Conservation (phyloP, 2,113 vertebrate species). For the Taxidea taxus region DNA sequence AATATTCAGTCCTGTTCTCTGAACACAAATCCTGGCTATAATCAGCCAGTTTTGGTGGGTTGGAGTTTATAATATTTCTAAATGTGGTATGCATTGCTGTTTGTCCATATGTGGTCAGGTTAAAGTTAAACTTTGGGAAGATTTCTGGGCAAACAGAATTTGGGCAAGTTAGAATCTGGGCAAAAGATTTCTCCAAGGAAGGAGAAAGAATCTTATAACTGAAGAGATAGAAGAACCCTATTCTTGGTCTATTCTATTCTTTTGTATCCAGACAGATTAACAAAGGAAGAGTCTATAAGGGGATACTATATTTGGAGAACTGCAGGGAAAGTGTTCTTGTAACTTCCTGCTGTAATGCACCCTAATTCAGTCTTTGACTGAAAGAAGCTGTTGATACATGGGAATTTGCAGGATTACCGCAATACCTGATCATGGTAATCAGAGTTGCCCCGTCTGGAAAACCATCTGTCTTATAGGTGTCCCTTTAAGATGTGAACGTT, state of each 20-base stretch:
- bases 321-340: neutral
- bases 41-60: constrained; percentile 46
- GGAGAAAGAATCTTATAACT: neutral
- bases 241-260: neutral
- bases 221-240: neutral
- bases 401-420: neutral
- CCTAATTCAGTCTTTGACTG: neutral
- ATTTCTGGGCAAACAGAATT: constrained; percentile 16
- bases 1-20: constrained; percentile 38
- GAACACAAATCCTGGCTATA: constrained; percentile 71
- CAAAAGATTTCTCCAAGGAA: neutral
- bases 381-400: neutral
- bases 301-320: neutral
- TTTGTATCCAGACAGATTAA: neutral
- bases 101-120: constrained; percentile 2
- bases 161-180: neutral
- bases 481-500: neutral
- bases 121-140: constrained; percentile 37
- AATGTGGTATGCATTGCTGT: constrained; percentile 14
- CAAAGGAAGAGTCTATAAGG: neutral
- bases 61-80: constrained; percentile 66
- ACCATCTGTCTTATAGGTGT: neutral
- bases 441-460: neutral
- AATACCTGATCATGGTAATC: neutral
- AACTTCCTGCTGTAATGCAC: neutral